Base-by-base conservation (phyloP, 1,140 invertebrate species). In the Leptonema lineaticorne region DNA sequence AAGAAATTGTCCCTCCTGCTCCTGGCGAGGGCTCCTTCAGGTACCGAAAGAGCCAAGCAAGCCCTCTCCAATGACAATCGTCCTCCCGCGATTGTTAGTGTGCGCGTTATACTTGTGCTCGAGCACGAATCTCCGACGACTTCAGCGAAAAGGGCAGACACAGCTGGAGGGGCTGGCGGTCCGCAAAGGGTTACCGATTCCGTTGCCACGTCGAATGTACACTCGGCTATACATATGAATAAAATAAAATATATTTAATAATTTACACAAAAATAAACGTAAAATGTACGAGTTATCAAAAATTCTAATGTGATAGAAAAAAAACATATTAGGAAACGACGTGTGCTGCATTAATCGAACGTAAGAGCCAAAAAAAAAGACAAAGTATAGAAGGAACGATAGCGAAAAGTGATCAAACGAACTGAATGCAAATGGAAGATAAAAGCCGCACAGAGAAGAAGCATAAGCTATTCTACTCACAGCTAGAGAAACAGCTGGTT, bases 1-100 rank as follows among this genome's bases (percentile, higher is more conserved):
- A 92, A 96, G 4, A 97, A 85, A 73, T 95, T 92, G 76, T 94
- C 90, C 70, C 89, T 87, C 14, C 88, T 78, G 9, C 89, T 87
- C 75, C 92, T 89, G 14, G 86, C 85, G 16, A 98, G 84, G 0
- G 94, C 91, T 57, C 91, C 91, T 78, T 96, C 93, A 28, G 95
- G 94, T 29, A 97, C 86, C 0, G 92, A 92, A 68, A 97, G 82
- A 60, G 92, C 89, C 27, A 96, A 88, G 9, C 90, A 92, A 5
- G 91, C 90, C 67, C 93, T 91, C 1, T 92, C 89, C 6, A 97
- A 81, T 0, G 89, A 86, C 24, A 97, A 79, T 59, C 93, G 86
- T 2, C 91, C 92, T 2, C 95, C 95, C 11, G 81, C 83, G 75
- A 83, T 85, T 68, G 88, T 89, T 69, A 90, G 85, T 6, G 86